These are phyloP conservation scores for Homalodisca vitripennis DNA, from an alignment of 1,140 invertebrate species.

Conservation along the genomic window DNA sequence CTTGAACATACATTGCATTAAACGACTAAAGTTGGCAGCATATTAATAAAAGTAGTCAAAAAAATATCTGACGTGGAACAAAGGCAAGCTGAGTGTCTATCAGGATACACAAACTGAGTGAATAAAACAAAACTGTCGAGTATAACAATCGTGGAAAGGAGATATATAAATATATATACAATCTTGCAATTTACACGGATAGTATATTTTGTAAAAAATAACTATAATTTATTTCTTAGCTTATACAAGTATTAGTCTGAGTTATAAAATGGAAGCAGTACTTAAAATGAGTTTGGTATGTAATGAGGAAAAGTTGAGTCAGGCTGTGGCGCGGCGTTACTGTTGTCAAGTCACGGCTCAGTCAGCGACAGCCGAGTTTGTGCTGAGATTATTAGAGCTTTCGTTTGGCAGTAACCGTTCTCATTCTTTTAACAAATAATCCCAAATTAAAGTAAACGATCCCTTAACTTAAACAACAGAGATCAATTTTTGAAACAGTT, in stretches of 20 bases:
- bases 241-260: slow-evolving; percentile 21
- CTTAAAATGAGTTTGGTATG: slow-evolving; percentile 17
- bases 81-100: background rate
- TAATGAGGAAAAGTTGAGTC: background rate
- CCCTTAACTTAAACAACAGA: no score
- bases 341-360: no score
- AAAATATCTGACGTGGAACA: background rate
- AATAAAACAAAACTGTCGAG: background rate
- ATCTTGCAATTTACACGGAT: slow-evolving; percentile 16
- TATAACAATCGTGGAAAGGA: background rate
- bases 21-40: slow-evolving; percentile 18
- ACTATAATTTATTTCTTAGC: slow-evolving; percentile 17
- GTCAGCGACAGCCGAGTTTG: no score
- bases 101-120: background rate
- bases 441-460: no score
- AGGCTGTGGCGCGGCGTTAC: no score
- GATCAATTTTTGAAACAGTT: no score
- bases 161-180: slow-evolving; percentile 16
- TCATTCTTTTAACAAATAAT: no score
- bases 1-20: slow-evolving; percentile 22
- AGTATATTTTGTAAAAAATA: slow-evolving; percentile 25
- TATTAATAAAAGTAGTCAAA: slow-evolving; percentile 21
- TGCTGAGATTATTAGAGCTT: no score
- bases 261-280: slow-evolving; percentile 25
- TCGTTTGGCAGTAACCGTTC: no score